phyloP scores from a whole-genome alignment of 2,797 vertebrate species.

The Malacoraja senta region DNA sequence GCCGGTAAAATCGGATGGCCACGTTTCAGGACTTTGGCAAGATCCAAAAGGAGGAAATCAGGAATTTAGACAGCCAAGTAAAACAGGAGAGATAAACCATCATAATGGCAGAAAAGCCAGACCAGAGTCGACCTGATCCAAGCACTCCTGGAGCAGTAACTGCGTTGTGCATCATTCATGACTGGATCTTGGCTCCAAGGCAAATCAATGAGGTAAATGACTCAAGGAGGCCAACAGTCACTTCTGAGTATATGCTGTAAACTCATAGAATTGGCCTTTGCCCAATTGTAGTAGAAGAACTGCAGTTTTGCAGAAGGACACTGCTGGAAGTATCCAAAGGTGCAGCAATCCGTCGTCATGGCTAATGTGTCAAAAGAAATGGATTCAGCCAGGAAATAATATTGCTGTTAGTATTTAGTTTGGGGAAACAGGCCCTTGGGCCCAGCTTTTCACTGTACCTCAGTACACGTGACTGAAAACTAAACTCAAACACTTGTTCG shows the following conservation, averaged over 20 bases:
- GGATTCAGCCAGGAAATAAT: neutral
- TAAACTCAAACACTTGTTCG: too few relatives aligned
- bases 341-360: neutral
- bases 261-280: neutral
- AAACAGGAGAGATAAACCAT: neutral
- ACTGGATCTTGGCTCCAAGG: too few relatives aligned
- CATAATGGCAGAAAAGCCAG: neutral
- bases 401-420: neutral
- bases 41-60: neutral
- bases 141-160: neutral
- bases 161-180: neutral
- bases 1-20: too few relatives aligned
- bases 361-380: neutral
- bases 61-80: neutral
- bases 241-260: neutral
- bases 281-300: neutral
- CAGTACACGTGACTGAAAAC: too few relatives aligned
- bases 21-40: neutral
- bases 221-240: neutral
- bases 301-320: neutral
- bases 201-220: neutral
- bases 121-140: neutral
- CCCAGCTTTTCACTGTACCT: too few relatives aligned
- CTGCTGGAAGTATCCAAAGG: neutral
- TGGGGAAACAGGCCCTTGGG: too few relatives aligned